These are phyloP conservation scores for Pectinophora gossypiella DNA, from an alignment of 1,140 invertebrate species.

Conservation along the genomic window DNA sequence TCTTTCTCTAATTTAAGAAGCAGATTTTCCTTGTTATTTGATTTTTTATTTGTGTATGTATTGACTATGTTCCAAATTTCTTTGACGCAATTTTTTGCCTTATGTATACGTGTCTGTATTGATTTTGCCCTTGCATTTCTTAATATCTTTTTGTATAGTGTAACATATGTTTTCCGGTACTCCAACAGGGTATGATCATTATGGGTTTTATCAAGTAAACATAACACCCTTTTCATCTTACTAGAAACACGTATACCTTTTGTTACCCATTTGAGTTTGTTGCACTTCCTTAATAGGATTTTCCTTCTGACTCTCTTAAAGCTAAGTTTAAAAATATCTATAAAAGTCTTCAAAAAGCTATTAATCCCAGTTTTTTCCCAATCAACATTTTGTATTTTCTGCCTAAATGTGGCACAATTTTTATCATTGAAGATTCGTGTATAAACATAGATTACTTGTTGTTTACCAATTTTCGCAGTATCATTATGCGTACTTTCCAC, in stretches of 20 bases:
- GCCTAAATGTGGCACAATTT: too few species aligned
- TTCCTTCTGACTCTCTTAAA: neutral
- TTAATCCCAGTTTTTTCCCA: neutral
- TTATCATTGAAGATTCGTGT: too few species aligned
- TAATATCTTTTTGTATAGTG: constrained; percentile 8
- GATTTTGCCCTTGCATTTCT: neutral
- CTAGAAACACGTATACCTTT: constrained; percentile 11
- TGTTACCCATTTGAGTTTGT: constrained; percentile 7
- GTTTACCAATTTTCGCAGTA: too few species aligned
- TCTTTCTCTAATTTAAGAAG: constrained; percentile 3
- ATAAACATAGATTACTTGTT: too few species aligned
- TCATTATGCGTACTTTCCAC: too few species aligned
- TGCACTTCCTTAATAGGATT: neutral
- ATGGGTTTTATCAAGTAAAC: neutral
- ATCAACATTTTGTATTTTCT: too few species aligned
- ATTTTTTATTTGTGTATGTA: constrained; percentile 9
- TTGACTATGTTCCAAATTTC: constrained; percentile 12
- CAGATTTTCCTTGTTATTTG: neutral
- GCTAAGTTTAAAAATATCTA: constrained; percentile 1
- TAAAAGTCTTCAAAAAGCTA: neutral
- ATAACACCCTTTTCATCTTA: constrained; percentile 7
- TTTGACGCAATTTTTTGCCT: neutral
- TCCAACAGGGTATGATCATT: neutral
- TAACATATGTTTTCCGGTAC: constrained; percentile 4
- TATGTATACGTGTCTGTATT: neutral